Evolutionary conservation across 2,888 invertebrate genomes (phyloP), one percentile per base, ranked within the genome.

Genomic region (Drosophila fulvimacula): DNA sequence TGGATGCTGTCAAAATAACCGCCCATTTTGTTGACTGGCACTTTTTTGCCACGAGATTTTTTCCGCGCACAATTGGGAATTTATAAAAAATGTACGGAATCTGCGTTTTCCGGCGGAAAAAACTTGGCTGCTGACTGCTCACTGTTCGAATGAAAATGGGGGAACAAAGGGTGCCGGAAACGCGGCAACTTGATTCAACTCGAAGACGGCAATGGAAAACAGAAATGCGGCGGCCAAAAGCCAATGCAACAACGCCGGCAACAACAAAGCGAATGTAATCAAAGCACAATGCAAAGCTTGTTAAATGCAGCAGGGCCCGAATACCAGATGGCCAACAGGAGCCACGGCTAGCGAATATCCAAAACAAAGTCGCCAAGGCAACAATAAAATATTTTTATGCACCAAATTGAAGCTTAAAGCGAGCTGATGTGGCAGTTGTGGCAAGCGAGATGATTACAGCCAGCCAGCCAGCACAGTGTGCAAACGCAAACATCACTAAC

Each of bases 161-260:
- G 56, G 9, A 11, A 19, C 44, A 44, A 62, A 32, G 30, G n/a
- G 39, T 51, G 53, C 48, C 73, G 82, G 88, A 89, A 88, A 70
- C 75, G 73, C 67, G 82, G 68, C 65, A 81, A 84, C 85, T 85
- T 88, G 84, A 89, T 89, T 85, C 75, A 79, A 87, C 81, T 88
- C 77, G 70, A 71, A 88, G 79, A 76, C 75, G 67, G 69, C 71
- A 81, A 74, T 77, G 73, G 73, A 73, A 81, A 79, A 88, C 83
- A 85, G 74, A 76, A 86, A 63, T 70, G 69, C 60, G 78, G 75
- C 75, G 65, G 68, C 76, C 76, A 79, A 75, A 65, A 69, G 70
- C 65, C 70, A 76, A 64, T 65, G 56, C 66, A 76, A 82, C 74
- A 66, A 76, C 66, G 62, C 52, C 66, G 36, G 42, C 70, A 51